Conservation (phyloP, 2,888 invertebrate species). For the Dyspetes luteomarginatus region DNA sequence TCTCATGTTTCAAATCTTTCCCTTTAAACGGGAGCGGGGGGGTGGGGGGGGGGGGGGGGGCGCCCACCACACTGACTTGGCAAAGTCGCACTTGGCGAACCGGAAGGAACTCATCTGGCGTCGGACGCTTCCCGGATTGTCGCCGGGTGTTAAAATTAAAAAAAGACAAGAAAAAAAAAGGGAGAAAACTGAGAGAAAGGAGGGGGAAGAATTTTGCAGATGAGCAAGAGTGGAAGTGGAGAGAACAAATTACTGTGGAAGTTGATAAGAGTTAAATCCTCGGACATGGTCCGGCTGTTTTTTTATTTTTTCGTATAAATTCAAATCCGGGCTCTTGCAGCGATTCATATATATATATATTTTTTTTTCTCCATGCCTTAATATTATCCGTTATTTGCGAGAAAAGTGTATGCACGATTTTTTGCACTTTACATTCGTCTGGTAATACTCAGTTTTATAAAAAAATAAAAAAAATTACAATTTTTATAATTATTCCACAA, state of each 20-base stretch:
- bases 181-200: not conserved
- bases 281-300: not conserved
- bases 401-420: no score
- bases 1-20: not conserved
- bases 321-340: not conserved
- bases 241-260: constrained; percentile 43
- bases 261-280: constrained; percentile 35
- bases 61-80: not conserved
- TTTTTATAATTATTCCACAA: no score
- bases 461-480: no score
- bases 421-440: no score
- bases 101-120: constrained; percentile 36
- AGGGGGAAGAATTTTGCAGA: constrained; percentile 33
- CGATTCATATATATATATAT: not conserved
- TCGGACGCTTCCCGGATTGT: constrained; percentile 27
- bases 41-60: no score
- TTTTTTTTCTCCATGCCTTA: not conserved
- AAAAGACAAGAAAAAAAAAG: constrained; percentile 15
- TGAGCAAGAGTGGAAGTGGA: not conserved
- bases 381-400: no score
- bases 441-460: no score
- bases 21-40: not conserved
- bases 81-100: constrained; percentile 22
- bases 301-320: constrained; percentile 38
- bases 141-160: constrained; percentile 34